Evolutionary conservation across 2,888 invertebrate species (phyloP).

Genomic region (Esperia sulphurella): DNA sequence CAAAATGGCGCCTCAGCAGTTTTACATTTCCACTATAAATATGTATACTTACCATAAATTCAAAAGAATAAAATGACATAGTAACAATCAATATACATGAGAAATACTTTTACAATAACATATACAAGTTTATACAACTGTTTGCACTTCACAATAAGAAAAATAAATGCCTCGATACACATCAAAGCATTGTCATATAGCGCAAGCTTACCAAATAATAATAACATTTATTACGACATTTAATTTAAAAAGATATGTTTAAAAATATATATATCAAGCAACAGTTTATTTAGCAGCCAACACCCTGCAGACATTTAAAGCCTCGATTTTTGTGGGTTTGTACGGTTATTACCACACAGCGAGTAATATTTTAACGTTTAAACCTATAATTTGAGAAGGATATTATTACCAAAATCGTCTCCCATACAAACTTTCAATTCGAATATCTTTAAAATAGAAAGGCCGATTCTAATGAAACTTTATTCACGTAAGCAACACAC

Average conservation of each 20-base stretch:
- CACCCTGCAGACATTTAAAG: conserved; percentile 78
- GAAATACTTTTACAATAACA: conserved; percentile 21
- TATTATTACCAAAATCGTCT: too few relatives aligned
- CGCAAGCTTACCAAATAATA: conserved; percentile 54
- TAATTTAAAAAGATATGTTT: conserved; percentile 16
- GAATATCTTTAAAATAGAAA: too few relatives aligned
- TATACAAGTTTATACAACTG: conserved; percentile 25
- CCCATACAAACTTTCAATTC: too few relatives aligned
- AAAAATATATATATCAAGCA: conserved; percentile 27
- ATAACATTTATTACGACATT: conserved; percentile 33
- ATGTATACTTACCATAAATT: too few relatives aligned
- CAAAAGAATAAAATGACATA: conserved; percentile 33
- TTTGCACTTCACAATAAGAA: conserved; percentile 29
- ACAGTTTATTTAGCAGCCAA: conserved; percentile 63
- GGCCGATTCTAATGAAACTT: too few relatives aligned
- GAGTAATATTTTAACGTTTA: conserved; percentile 23
- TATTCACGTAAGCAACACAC: too few relatives aligned
- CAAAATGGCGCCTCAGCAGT: too few relatives aligned
- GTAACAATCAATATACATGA: conserved; percentile 23
- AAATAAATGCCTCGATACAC: conserved; percentile 27
- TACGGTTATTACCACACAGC: conserved; percentile 67
- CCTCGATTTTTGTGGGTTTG: conserved; percentile 46
- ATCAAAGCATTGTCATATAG: conserved; percentile 49
- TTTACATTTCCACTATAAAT: too few relatives aligned
- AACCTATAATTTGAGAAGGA: too few relatives aligned